These are phyloP conservation scores for Triplophysa dalaica DNA, from an alignment of 2,113 vertebrate genomes.

Conservation along the genomic window DNA sequence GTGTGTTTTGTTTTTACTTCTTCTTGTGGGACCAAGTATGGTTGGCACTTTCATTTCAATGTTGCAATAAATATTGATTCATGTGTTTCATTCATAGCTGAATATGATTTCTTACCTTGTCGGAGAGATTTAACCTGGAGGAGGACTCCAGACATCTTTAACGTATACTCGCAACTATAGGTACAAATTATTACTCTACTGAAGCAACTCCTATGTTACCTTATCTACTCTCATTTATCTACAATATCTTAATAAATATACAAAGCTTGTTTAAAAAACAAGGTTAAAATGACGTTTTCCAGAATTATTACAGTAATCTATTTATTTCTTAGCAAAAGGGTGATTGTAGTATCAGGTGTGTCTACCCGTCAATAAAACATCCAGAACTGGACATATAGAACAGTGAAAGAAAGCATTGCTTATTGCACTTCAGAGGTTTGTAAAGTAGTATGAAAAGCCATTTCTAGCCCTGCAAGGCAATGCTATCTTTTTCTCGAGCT, in stretches of 20 bases:
- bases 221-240: slow-evolving; percentile 43
- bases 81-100: slow-evolving; percentile 24
- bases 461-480: slow-evolving; percentile 66
- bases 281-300: slow-evolving; percentile 11
- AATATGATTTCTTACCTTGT: slow-evolving; percentile 49
- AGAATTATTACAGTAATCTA: background rate
- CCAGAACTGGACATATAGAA: slow-evolving; percentile 39
- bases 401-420: slow-evolving; percentile 61
- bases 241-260: slow-evolving; percentile 58
- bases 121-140: slow-evolving; percentile 41
- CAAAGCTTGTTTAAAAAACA: slow-evolving; percentile 62
- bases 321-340: slow-evolving; percentile 11
- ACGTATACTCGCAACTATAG: slow-evolving; percentile 51
- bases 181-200: slow-evolving; percentile 41
- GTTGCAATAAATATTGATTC: slow-evolving; percentile 66
- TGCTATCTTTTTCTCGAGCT: slow-evolving; percentile 63
- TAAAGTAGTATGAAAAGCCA: slow-evolving; percentile 69
- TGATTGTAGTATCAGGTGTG: slow-evolving; percentile 31
- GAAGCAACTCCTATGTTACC: slow-evolving; percentile 21
- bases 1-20: slow-evolving; percentile 69
- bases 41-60: slow-evolving; percentile 69
- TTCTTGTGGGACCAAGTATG: slow-evolving; percentile 71
- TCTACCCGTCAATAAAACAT: slow-evolving; percentile 21
- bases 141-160: slow-evolving; percentile 43
- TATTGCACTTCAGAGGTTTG: slow-evolving; percentile 70